Conservation (phyloP, 2,113 vertebrate genomes). For the Odocoileus virginianus region DNA sequence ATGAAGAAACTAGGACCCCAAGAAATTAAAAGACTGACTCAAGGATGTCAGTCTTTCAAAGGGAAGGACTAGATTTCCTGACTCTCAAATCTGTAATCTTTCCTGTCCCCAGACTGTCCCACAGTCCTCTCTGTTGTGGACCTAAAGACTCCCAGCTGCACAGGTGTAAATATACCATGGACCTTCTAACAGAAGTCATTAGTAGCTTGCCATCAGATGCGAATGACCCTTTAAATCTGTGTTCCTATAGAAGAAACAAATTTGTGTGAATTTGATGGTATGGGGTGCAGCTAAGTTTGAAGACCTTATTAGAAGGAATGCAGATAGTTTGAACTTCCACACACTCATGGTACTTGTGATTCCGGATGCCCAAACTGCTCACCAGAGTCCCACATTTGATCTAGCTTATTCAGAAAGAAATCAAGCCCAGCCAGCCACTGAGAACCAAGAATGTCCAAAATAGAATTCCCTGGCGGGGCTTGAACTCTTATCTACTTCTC, state of each 20-base stretch:
- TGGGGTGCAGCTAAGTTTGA: constrained; percentile 32
- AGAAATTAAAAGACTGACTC: neutral
- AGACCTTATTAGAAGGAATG: neutral
- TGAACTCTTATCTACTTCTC: neutral
- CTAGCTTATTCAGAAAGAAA: neutral
- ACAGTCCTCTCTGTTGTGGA: neutral
- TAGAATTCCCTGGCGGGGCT: neutral
- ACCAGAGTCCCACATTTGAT: neutral
- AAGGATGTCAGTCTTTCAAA: neutral
- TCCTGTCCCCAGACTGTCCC: neutral
- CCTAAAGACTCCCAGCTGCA: neutral
- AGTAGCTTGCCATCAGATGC: constrained; percentile 53
- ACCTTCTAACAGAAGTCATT: constrained; percentile 39
- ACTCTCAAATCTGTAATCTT: neutral
- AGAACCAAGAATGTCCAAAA: neutral
- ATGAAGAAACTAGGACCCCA: neutral
- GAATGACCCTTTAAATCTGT: constrained; percentile 54
- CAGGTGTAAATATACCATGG: constrained; percentile 55
- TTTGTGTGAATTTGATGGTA: constrained; percentile 51
- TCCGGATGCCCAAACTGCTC: neutral
- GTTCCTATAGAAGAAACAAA: constrained; percentile 60
- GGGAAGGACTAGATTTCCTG: neutral
- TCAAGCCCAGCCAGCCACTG: neutral
- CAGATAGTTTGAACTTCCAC: constrained; percentile 41
- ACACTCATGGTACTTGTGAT: neutral